Base-by-base conservation (phyloP, 2,797 vertebrate species). In the Jordanella pulchra region DNA sequence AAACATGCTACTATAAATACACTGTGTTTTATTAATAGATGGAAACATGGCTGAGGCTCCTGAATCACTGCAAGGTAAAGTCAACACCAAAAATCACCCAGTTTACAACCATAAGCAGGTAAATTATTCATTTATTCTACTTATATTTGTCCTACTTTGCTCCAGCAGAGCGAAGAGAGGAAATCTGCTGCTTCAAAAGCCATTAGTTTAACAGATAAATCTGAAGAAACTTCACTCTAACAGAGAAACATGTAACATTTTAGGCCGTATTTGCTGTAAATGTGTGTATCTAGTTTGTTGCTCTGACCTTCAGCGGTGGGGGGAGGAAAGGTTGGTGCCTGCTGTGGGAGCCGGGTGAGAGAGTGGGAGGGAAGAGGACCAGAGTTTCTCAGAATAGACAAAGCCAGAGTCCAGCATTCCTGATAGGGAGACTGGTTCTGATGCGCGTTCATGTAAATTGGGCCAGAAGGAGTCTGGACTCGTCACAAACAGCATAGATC, bases 351-450 rank as follows among this genome's bases (percentile, higher is more conserved):
- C 89, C 85, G 89, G 87, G 90, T 87, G 86, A 90, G 87, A 83
- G 91, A 45, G 80, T 81, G 80, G 82, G 79, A 27, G 86, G 82
- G 58, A 54, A 69, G 80, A 75, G 84, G 82, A 86, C 87, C 87
- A 87, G 64, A 76, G 87, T 82, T 89, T 93, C 93, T 94, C 89
- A 91, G 94, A 94, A 95, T 95, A 95, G 93, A 94, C 90, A 92
- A 94, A 92, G 89, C 92, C 90, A 91, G 90, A 89, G 86, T 91
- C 86, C 87, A 84, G 84, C 90, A 94, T 92, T 92, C 90, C 89
- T 84, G 84, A 88, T 87, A 77, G 82, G 81, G 78, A 84, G 81
- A 86, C 81, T 75, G 76, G 82, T 78, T 42, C 28, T 1, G 1
- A 51, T 0, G 47, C 35, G 28, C 35, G 25, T 0, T 4, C 61